phyloP scores from a whole-genome alignment of 2,113 vertebrate species.

The Apus apus region DNA sequence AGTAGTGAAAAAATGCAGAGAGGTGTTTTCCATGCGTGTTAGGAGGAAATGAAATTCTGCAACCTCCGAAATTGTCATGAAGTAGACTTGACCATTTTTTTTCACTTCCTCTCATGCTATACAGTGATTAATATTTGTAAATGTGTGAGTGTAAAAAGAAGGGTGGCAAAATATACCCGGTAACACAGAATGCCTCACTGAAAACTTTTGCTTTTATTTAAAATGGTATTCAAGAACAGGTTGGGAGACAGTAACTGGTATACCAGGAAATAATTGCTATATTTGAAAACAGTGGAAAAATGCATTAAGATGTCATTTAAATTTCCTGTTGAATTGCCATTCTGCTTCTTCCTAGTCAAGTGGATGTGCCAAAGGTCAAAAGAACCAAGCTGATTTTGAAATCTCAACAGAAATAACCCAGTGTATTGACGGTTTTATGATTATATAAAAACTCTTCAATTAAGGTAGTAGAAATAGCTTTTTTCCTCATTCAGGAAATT shows the following conservation, averaged over 20 bases:
- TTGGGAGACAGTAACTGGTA: background rate
- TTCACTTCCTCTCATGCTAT: background rate
- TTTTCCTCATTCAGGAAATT: background rate
- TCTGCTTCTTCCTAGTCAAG: background rate
- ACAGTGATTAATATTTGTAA: background rate
- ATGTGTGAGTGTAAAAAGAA: background rate
- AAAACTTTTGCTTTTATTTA: background rate
- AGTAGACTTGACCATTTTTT: background rate
- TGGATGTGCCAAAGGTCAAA: slow-evolving; percentile 43
- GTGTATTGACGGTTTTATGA: background rate
- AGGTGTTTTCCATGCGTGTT: background rate
- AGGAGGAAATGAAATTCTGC: background rate
- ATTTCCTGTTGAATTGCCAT: background rate
- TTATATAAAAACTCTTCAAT: background rate
- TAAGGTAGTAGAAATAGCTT: background rate
- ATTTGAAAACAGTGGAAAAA: slow-evolving; percentile 52
- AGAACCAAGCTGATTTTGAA: slow-evolving; percentile 27
- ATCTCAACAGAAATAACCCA: background rate
- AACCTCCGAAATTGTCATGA: background rate
- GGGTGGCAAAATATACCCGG: background rate
- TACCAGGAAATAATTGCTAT: background rate
- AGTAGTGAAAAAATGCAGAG: background rate
- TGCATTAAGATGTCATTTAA: slow-evolving; percentile 41
- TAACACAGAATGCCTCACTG: background rate
- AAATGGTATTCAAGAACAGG: background rate